These are phyloP conservation scores for Apolygus lucorum DNA, from an alignment of 1,140 invertebrate genomes.

Conservation along the genomic window DNA sequence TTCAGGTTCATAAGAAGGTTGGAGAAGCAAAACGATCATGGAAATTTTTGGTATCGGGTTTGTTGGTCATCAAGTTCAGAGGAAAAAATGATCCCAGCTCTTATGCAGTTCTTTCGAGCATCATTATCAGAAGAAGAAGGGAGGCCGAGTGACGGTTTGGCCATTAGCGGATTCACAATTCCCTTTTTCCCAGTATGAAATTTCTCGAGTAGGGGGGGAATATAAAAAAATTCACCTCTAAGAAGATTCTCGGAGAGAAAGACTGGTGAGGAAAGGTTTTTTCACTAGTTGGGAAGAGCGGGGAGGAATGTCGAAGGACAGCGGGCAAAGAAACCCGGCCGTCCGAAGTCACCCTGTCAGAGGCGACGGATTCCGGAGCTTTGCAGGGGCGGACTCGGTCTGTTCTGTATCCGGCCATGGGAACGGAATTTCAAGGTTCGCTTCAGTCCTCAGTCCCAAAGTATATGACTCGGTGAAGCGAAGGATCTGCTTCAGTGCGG, in stretches of 20 bases:
- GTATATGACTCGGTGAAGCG: no score
- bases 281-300: background rate
- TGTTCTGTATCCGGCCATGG: slow-evolving; percentile 1
- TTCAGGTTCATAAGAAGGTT: no score
- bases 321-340: slow-evolving; percentile 2
- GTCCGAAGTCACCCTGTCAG: slow-evolving; percentile 13
- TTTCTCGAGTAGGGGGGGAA: background rate
- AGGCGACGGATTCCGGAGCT: slow-evolving; percentile 14
- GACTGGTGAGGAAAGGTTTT: slow-evolving; percentile 10
- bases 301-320: slow-evolving; percentile 10
- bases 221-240: background rate
- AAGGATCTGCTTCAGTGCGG: no score
- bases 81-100: background rate
- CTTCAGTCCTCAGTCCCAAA: no score
- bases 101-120: background rate
- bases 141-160: background rate
- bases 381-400: slow-evolving; percentile 9
- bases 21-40: background rate
- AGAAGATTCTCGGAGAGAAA: background rate
- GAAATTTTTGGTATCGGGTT: background rate
- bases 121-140: background rate
- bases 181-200: slow-evolving; percentile 12
- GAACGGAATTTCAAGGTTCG: slow-evolving; percentile 13
- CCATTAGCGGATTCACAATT: slow-evolving; percentile 6
- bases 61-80: background rate